Evolutionary conservation across 2,888 invertebrate species (phyloP).

Genomic region (Xestoiulus laeticollis): DNA sequence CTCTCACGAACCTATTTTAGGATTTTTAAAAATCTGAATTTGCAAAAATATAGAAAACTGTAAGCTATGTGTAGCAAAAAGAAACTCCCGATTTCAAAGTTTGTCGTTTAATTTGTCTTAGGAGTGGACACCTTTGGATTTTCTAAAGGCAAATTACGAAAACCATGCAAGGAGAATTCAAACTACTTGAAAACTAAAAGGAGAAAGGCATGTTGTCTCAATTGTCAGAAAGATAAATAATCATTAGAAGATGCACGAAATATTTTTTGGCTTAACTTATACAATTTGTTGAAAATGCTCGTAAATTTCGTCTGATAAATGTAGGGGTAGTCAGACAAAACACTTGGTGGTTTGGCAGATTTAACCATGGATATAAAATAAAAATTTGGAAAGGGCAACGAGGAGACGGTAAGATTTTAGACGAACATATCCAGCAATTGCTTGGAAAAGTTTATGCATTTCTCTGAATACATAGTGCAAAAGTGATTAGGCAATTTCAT

Average conservation of each 20-base stretch:
- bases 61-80: background rate
- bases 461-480: too few relatives aligned
- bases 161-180: conserved; percentile 38
- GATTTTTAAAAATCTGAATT: too few relatives aligned
- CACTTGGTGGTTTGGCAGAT: background rate
- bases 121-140: background rate
- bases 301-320: background rate
- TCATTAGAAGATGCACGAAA: background rate
- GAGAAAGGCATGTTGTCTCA: conserved; percentile 20
- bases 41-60: background rate
- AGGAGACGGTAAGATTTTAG: too few relatives aligned
- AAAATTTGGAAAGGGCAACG: too few relatives aligned
- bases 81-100: background rate
- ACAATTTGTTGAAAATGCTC: background rate
- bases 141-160: conserved; percentile 17
- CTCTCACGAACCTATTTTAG: too few relatives aligned
- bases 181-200: conserved; percentile 2
- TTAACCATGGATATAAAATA: background rate
- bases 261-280: background rate
- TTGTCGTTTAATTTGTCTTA: conserved; percentile 18
- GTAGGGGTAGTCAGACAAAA: background rate
- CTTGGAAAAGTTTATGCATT: too few relatives aligned
- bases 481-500: too few relatives aligned
- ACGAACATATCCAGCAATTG: too few relatives aligned
- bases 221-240: background rate